Evolutionary conservation across 2,888 invertebrate species (phyloP), one percentile per base, ranked within the genome.

Genomic region (Phyto melanocephala): DNA sequence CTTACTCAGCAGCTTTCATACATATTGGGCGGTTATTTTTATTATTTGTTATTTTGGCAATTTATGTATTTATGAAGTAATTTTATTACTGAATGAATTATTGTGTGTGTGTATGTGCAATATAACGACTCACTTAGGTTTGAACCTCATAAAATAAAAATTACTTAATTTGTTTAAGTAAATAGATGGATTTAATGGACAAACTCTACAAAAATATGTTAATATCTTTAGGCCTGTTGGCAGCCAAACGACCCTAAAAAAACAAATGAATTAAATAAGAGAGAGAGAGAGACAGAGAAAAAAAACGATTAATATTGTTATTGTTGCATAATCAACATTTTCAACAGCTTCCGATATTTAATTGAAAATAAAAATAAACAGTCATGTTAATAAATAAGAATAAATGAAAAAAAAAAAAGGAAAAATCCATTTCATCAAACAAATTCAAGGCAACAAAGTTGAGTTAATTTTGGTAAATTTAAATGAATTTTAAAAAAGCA

Each of bases 91-190:
- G 63, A 68, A 45, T 67, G 40, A 70, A 82, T 70, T 72, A 62
- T 63, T 62, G 40, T 63, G 50, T 33, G 54, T 50, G 28, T 60
- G 35, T 52, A n/a, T n/a, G n/a, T n/a, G n/a, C n/a, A n/a, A n/a
- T n/a, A 42, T n/a, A 45, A 56, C 45, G 63, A 78, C 70, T 71
- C 63, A 62, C 54, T 80, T 75, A 35, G 70, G 28, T 71, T 65
- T 70, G 74, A 82, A 71, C 40, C 37, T 58, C 52, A 75, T 75
- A 67, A 75, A 74, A 77, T 63, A 60, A 60, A 82, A 71, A 54
- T 75, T 50, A 75, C 54, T 82, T 81, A 74, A 81, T 81, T 82
- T 82, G 78, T 71, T 67, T 75, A 79, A 79, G 75, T 79, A 71
- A 75, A 79, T 65, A 82, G 79, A 45, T 60, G 65, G 65, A 78